A percentile compares a stretch with the other conserved stretches of the same genome.
Conservation (phyloP, 2,888 invertebrate genomes). For the Adineta ricciae region DNA sequence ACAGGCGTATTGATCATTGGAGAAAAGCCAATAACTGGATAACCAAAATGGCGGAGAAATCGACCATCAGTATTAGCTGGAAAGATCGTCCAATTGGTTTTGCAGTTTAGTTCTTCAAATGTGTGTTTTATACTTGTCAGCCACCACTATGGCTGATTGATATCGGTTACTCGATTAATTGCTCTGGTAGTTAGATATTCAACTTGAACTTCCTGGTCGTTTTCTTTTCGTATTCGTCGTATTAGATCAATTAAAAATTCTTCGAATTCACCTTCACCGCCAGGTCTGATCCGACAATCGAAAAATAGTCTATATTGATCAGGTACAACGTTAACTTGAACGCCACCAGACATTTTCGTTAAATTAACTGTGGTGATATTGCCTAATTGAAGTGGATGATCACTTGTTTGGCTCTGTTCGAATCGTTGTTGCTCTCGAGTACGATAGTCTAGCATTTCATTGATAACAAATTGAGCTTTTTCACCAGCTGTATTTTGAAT, state of each 20-base stretch:
- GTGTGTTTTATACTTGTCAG: not conserved
- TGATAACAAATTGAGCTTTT: conserved; percentile 53
- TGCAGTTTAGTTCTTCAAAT: conserved; percentile 14
- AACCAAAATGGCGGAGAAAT: conserved; percentile 65
- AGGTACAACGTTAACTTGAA: conserved; percentile 29
- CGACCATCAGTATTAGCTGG: conserved; percentile 82
- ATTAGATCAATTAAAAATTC: conserved; percentile 8
- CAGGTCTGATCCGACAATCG: conserved; percentile 43
- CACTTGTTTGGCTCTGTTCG: conserved; percentile 23
- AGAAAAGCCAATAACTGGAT: conserved; percentile 78
- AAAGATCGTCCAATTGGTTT: conserved; percentile 55
- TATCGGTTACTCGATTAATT: not conserved
- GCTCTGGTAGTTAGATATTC: not conserved
- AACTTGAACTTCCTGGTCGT: not conserved
- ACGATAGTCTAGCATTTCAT: conserved; percentile 64
- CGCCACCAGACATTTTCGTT: conserved; percentile 51
- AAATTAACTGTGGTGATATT: conserved; percentile 78
- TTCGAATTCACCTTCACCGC: not conserved
- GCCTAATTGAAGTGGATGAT: conserved; percentile 55
- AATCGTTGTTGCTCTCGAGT: conserved; percentile 57
- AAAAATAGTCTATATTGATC: conserved; percentile 36
- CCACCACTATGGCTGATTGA: conserved; percentile 20
- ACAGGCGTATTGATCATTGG: conserved; percentile 76
- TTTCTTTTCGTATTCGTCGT: not conserved
- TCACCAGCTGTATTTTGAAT: conserved; percentile 71